Evolutionary conservation across 2,113 vertebrate genomes (phyloP).

Genomic region (Mustela nigripes): DNA sequence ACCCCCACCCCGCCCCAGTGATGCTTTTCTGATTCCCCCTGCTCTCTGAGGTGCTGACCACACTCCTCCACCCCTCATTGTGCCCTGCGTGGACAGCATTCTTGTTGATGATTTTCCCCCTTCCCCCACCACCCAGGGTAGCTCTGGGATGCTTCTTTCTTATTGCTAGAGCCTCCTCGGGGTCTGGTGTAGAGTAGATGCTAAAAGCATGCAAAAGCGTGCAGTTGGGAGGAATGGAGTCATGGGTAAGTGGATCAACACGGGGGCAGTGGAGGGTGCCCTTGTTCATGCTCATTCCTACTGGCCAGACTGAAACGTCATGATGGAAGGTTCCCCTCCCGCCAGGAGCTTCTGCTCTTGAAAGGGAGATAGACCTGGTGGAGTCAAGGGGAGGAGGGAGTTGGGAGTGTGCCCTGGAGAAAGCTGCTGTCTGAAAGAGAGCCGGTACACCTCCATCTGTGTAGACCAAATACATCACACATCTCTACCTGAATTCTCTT

Average conservation of each 20-base stretch:
- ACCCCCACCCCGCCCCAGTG: no score
- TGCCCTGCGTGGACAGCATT: background rate
- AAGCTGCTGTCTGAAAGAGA: background rate
- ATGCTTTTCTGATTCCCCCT: background rate
- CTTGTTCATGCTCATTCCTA: no score
- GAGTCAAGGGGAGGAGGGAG: background rate
- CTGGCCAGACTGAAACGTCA: no score
- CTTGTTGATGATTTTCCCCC: background rate
- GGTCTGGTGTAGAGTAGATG: background rate
- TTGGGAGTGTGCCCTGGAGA: background rate
- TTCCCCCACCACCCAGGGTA: background rate
- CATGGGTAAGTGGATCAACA: background rate
- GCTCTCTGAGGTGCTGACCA: fast-evolving
- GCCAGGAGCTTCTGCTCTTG: background rate
- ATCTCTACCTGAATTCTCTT: background rate
- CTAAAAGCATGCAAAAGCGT: no score
- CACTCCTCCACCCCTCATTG: fast-evolving
- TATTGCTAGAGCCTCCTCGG: background rate
- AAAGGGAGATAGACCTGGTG: fast-evolving
- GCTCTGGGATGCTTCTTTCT: background rate
- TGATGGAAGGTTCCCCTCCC: background rate
- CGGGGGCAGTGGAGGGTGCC: fast-evolving
- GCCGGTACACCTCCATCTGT: background rate
- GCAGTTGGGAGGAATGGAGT: background rate
- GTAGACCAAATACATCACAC: background rate